Evolutionary conservation across 2,113 vertebrate genomes (phyloP), one percentile per base, ranked within the genome.

Genomic region (Festucalex cinctus): DNA sequence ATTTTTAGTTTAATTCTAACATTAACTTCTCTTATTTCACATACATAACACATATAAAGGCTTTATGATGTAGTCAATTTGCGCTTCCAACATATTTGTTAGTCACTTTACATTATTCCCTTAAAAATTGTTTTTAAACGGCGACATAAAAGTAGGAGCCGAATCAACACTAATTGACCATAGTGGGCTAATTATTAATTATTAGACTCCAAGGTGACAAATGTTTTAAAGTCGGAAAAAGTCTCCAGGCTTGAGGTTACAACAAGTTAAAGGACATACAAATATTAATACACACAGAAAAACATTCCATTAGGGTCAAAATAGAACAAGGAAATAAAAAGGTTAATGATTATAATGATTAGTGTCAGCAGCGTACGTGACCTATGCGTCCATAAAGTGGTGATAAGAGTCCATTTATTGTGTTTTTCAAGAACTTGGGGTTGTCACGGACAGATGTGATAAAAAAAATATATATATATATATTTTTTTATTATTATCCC

Each of bases 361-460:
- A 24, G 46, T 39, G 17, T 44, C 36, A 37, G 35, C 74, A 76
- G 44, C 16, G n/a, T 28, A 20, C 46, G 62, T 20, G 58, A 70
- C 43, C 14, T 66, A 19, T 0, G 12, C 60, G 17, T 66, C 70
- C 44, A 78, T 85, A 76, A 83, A 86, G 41, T 68, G 26, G 14
- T 26, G 73, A 80, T 85, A 83, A 81, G 71, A 64, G 39, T 0
- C 14, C 41, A 53, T 84, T 85, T 81, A 83, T 73, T 75, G 77
- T 73, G 8, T 10, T 74, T 73, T 19, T 73, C 64, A 74, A 36
- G 75, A 80, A 79, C 73, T 68, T 0, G 1, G 24, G 17, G 24
- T 73, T 76, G 35, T 73, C 19, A 69, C 49, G 48, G 2, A n/a
- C 8, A 69, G 41, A n/a, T 20, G 20, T 51, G 48, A 20, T 9